These are phyloP conservation scores for Ophioninae sp. DNA, from an alignment of 2,888 invertebrate genomes.

Conservation along the genomic window DNA sequence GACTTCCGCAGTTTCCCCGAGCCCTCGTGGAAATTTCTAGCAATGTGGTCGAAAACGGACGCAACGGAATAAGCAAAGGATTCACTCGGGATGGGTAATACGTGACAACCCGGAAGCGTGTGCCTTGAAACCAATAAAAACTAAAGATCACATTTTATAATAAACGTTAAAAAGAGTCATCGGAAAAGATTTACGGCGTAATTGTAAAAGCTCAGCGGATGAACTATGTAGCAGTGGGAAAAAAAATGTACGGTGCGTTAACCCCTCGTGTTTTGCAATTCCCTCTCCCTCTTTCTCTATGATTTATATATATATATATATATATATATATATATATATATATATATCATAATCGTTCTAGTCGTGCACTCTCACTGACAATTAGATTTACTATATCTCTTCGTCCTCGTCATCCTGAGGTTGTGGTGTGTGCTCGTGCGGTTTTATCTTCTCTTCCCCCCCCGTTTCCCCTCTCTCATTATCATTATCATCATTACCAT, in stretches of 20 bases:
- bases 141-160: not conserved
- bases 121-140: too few species aligned
- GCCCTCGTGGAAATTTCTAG: too few species aligned
- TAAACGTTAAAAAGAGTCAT: not conserved
- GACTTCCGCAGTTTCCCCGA: too few species aligned
- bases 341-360: constrained; percentile 19
- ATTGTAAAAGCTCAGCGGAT: constrained; percentile 18
- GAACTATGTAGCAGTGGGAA: constrained; percentile 23
- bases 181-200: not conserved
- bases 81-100: too few species aligned
- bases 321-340: not conserved
- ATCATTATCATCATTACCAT: too few species aligned
- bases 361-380: constrained; percentile 55
- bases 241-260: constrained; percentile 56
- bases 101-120: too few species aligned
- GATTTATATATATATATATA: not conserved
- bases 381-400: constrained; percentile 45
- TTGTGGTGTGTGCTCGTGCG: constrained; percentile 41
- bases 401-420: constrained; percentile 43
- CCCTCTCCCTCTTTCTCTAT: not conserved
- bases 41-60: too few species aligned
- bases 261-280: constrained; percentile 34
- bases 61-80: too few species aligned
- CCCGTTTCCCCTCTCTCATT: not conserved
- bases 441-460: constrained; percentile 29